These are phyloP conservation scores for Hydroisotoma schaefferi DNA, from an alignment of 2,888 invertebrate species.

Conservation along the genomic window DNA sequence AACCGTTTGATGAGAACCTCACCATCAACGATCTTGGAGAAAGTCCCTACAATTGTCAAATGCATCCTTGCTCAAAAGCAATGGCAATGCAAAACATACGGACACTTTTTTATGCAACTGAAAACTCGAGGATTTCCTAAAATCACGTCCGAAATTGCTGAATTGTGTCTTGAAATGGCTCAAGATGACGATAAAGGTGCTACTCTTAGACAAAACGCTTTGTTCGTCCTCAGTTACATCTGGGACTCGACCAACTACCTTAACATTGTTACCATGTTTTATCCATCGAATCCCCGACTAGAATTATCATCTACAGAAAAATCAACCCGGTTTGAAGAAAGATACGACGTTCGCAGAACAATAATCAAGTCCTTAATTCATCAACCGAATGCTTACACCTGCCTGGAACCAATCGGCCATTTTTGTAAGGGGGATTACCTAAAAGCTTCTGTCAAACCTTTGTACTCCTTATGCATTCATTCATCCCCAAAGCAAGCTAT, in stretches of 20 bases:
- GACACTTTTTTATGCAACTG: conserved; percentile 18
- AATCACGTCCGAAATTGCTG: conserved; percentile 24
- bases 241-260: conserved; percentile 32
- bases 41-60: too few species aligned
- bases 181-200: conserved; percentile 26
- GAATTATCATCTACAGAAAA: conserved; percentile 5
- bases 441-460: conserved; percentile 11
- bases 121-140: conserved; percentile 33
- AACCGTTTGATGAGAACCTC: too few species aligned
- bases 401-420: background rate
- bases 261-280: conserved; percentile 28
- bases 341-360: conserved; percentile 16
- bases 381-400: conserved; percentile 1
- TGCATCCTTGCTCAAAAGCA: too few species aligned
- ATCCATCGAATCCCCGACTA: conserved; percentile 15
- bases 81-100: conserved; percentile 21
- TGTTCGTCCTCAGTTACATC: conserved; percentile 20
- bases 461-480: conserved; percentile 14
- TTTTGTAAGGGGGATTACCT: conserved; percentile 29
- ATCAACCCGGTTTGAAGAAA: conserved; percentile 6
- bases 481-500: conserved; percentile 13
- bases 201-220: conserved; percentile 25
- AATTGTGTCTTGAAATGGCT: conserved; percentile 31
- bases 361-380: conserved; percentile 18
- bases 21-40: too few species aligned